Conservation (phyloP, 2,888 invertebrate species). For the Diarsia dahlii region DNA sequence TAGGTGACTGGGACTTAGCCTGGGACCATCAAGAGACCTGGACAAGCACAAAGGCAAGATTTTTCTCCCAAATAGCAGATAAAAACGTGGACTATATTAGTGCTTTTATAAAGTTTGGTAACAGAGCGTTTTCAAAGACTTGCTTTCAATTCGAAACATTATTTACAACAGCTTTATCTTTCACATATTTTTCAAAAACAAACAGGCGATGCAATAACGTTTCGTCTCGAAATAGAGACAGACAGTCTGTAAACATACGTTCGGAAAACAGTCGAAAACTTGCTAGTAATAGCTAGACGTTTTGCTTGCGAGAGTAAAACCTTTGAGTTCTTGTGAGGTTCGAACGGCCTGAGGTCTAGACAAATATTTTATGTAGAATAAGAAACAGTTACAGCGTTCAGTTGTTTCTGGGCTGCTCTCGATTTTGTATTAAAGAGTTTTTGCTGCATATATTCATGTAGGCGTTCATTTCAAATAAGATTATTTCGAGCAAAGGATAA, state of each 20-base stretch:
- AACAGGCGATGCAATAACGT: slow-evolving; percentile 39
- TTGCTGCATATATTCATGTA: slow-evolving; percentile 14
- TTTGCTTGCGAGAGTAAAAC: slow-evolving; percentile 9
- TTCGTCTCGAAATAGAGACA: slow-evolving; percentile 26
- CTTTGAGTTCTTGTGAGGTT: slow-evolving; percentile 22
- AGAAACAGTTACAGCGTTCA: background rate
- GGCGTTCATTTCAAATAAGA: slow-evolving; percentile 1
- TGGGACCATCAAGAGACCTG: background rate
- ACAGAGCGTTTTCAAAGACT: background rate
- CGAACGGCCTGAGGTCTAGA: background rate
- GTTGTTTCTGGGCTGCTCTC: background rate
- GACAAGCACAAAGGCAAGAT: background rate
- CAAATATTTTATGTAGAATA: background rate
- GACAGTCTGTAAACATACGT: slow-evolving; percentile 12
- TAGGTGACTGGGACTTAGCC: background rate
- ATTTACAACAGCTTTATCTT: background rate
- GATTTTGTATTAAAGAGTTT: no score
- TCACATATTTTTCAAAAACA: background rate
- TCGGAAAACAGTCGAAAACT: slow-evolving; percentile 5
- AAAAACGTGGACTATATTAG: no score
- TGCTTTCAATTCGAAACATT: background rate
- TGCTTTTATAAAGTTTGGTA: background rate
- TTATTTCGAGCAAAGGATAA: background rate
- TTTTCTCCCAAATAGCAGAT: background rate
- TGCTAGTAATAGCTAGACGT: slow-evolving; percentile 1